Evolutionary conservation across 2,113 vertebrate genomes (phyloP), one percentile per base, ranked within the genome.

Genomic region (Podarcis muralis): DNA sequence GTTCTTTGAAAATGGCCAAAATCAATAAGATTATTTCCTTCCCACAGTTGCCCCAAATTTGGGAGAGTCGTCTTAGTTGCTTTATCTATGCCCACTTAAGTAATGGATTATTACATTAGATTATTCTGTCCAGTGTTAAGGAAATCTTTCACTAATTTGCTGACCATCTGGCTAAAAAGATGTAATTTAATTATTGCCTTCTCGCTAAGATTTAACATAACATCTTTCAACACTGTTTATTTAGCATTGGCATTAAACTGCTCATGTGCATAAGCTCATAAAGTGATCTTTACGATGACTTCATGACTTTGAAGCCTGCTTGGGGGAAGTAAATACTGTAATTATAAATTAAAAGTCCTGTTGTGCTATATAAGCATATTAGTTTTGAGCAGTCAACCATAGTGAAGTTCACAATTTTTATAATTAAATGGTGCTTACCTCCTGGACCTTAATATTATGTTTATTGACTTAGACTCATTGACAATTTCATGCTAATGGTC

Each of bases 191-290:
- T 78, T 48, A 18, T 78, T 86, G 32, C 25, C 57, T 94, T 87
- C 88, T 92, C 92, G 95, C 93, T 92, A 94, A 87, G 83, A 84
- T 95, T 92, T 91, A 93, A 91, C 86, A 88, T 95, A 94, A 95
- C 95, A 91, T 91, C 88, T 89, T 22, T 57, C 91, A 89, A 90
- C 89, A 87, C 90, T 92, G 87, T 88, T 95, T 93, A 79, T 92
- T 96, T 94, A 86, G 79, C 85, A 84, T 95, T 95, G 92, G 87
- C 93, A 94, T 91, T 92, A 95, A 95, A 87, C 92, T 94, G 93
- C 72, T 95, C 85, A 23, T 93, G 87, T 27, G 30, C 93, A 96
- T 92, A 78, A 92, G 81, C 83, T 93, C 93, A 85, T 76, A 91
- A 93, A 74, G 72, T 92, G 83, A 89, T 81, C 93, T 89, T 93